Percentiles rank a stretch among this genome's conserved stretches.
These are phyloP conservation scores for Helarctos malayanus DNA, from an alignment of 2,797 vertebrate genomes.

Conservation along the genomic window DNA sequence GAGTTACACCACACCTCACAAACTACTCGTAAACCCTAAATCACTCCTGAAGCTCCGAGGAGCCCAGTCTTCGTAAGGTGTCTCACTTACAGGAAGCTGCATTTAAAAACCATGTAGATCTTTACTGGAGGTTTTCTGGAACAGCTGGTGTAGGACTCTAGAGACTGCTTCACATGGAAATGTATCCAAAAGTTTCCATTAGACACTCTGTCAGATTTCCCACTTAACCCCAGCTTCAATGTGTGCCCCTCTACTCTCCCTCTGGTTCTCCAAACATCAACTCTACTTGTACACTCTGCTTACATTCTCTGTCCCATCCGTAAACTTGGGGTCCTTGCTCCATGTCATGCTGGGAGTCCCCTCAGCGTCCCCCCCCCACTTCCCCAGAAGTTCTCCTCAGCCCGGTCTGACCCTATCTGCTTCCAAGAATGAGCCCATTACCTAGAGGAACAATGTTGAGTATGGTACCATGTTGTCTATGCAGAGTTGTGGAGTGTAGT, in stretches of 20 bases:
- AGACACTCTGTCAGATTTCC: neutral
- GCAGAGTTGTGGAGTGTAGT: neutral
- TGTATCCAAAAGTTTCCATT: neutral
- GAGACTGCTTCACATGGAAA: neutral
- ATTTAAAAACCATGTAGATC: neutral
- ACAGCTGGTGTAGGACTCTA: neutral
- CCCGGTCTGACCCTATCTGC: neutral
- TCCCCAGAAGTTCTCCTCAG: neutral
- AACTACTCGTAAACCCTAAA: neutral
- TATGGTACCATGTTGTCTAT: neutral
- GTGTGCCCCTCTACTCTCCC: accelerated
- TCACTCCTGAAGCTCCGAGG: neutral
- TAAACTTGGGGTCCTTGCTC: neutral
- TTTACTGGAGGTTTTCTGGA: neutral
- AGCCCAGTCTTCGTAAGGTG: neutral
- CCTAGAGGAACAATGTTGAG: neutral
- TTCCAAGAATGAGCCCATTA: neutral
- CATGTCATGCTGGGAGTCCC: neutral
- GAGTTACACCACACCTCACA: neutral
- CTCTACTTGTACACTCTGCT: neutral
- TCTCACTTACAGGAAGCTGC: neutral
- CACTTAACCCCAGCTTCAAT: neutral
- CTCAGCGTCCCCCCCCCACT: neutral
- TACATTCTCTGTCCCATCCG: neutral
- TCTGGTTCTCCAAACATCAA: neutral